These are phyloP conservation scores for Eristalis pertinax DNA, from an alignment of 2,888 invertebrate species.

Conservation along the genomic window DNA sequence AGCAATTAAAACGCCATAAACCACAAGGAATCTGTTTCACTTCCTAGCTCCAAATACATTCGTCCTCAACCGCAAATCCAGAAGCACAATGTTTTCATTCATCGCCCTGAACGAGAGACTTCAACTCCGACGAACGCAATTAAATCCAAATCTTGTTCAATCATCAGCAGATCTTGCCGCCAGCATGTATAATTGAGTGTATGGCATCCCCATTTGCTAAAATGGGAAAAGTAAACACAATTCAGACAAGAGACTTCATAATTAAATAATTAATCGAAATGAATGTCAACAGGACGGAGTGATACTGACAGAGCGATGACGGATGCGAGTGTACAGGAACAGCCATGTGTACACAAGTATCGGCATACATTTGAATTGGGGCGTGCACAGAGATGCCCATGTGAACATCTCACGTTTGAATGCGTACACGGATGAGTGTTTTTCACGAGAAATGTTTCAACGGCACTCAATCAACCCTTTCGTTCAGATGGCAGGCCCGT, in stretches of 20 bases:
- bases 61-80: too few relatives aligned
- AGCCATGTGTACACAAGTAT: background rate
- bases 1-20: too few relatives aligned
- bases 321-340: background rate
- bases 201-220: conserved; percentile 37
- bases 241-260: conserved; percentile 36
- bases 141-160: conserved; percentile 4
- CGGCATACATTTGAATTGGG: background rate
- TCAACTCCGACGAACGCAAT: background rate
- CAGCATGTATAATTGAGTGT: conserved; percentile 34
- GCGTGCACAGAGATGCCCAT: background rate
- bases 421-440: background rate
- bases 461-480: conserved; percentile 2
- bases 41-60: background rate
- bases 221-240: conserved; percentile 28
- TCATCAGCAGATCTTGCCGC: conserved; percentile 6
- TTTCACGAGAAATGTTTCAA: background rate
- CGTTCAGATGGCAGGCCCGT: background rate
- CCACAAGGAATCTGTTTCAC: too few relatives aligned
- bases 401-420: background rate
- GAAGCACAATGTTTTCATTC: background rate
- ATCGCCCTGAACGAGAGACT: background rate
- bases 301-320: background rate
- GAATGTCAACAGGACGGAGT: conserved; percentile 46
- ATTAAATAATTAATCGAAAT: conserved; percentile 63